These are phyloP conservation scores for Telmatochromis sp. DNA, from an alignment of 2,113 vertebrate genomes.

Conservation along the genomic window DNA sequence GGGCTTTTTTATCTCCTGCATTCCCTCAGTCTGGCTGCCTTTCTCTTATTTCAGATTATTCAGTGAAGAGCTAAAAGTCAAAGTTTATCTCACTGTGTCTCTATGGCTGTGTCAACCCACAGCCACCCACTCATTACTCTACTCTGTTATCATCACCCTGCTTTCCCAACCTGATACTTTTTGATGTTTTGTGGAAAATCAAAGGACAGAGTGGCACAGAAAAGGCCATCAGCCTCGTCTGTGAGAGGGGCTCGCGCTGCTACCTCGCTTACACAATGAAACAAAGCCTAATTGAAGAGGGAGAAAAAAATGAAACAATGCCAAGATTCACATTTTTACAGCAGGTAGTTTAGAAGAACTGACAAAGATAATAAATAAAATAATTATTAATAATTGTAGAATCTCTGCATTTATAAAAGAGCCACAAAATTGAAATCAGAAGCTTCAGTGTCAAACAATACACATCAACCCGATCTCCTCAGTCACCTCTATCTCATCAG, in stretches of 20 bases:
- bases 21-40: neutral
- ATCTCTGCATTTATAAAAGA: constrained; percentile 1
- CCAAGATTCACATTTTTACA: neutral
- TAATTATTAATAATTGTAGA: neutral
- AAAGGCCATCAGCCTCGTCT: neutral
- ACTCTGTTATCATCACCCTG: neutral
- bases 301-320: neutral
- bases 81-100: constrained; percentile 19
- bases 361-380: neutral
- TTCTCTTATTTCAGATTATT: constrained; percentile 11
- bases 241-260: constrained; percentile 39
- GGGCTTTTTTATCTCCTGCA: neutral
- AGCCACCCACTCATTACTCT: neutral
- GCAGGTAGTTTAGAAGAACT: neutral
- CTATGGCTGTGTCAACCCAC: neutral
- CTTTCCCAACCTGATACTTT: neutral
- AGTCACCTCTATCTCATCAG: constrained; percentile 26
- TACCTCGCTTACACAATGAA: neutral
- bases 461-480: neutral
- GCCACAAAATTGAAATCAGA: neutral
- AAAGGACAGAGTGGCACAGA: neutral
- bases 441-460: neutral
- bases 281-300: neutral
- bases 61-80: constrained; percentile 28
- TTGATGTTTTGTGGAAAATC: neutral